These are phyloP conservation scores for Rallus crepitans DNA, from an alignment of 2,797 vertebrate species.

Conservation along the genomic window DNA sequence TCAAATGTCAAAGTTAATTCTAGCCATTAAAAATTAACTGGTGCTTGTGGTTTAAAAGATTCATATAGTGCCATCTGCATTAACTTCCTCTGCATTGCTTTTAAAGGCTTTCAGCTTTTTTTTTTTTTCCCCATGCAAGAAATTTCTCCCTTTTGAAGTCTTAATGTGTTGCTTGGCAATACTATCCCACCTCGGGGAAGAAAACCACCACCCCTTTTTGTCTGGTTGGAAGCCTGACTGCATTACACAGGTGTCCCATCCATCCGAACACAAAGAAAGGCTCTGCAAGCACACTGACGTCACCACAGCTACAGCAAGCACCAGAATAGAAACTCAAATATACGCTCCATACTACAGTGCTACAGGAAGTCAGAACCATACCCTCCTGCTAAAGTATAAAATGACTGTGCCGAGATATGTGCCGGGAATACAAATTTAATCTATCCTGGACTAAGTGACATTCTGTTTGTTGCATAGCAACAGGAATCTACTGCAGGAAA, in stretches of 20 bases:
- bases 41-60: neutral
- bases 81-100: neutral
- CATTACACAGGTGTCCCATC: slow-evolving; percentile 46
- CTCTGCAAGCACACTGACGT: slow-evolving; percentile 39
- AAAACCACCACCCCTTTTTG: slow-evolving; percentile 27
- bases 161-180: slow-evolving; percentile 25
- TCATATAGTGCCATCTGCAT: neutral
- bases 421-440: slow-evolving; percentile 78
- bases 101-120: neutral
- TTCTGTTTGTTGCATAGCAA: slow-evolving; percentile 79
- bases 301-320: slow-evolving; percentile 51
- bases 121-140: neutral
- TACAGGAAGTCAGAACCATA: slow-evolving; percentile 63
- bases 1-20: neutral
- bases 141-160: slow-evolving; percentile 16
- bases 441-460: slow-evolving; percentile 71
- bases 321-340: slow-evolving; percentile 64
- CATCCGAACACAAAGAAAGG: slow-evolving; percentile 42
- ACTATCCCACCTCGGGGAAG: neutral
- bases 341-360: slow-evolving; percentile 48
- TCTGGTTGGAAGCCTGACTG: neutral
- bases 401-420: slow-evolving; percentile 67
- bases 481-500: slow-evolving; percentile 75
- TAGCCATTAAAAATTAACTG: neutral
- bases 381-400: slow-evolving; percentile 67